A percentile compares a stretch with the other conserved stretches of the same genome.
Evolutionary conservation across 2,888 invertebrate species (phyloP).

Genomic region (Erebia epiphron): DNA sequence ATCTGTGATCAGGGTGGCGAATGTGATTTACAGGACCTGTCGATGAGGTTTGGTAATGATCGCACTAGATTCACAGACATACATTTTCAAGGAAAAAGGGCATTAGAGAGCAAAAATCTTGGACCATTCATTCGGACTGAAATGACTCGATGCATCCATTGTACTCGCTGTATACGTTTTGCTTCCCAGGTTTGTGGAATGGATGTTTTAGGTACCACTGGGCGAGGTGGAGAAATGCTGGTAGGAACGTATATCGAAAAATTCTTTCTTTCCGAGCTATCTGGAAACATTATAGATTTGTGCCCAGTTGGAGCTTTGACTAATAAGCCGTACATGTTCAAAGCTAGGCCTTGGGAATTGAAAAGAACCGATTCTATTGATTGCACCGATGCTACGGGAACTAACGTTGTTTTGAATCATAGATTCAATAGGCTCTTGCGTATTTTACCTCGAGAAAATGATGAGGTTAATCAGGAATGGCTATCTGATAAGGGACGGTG

Average conservation of each 20-base stretch:
- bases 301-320: conserved; percentile 99
- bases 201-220: conserved; percentile 96
- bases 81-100: conserved; percentile 93
- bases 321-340: conserved; percentile 97
- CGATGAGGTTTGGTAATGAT: conserved; percentile 98
- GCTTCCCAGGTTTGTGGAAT: conserved; percentile 98
- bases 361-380: conserved; percentile 85
- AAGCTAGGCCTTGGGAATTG: conserved; percentile 98
- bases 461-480: conserved; percentile 96
- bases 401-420: conserved; percentile 65
- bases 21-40: conserved; percentile 97
- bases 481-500: conserved; percentile 98
- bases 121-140: conserved; percentile 98
- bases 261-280: conserved; percentile 97
- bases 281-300: conserved; percentile 98
- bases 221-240: conserved; percentile 97
- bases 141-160: conserved; percentile 99
- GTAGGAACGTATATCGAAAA: conserved; percentile 99
- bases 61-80: conserved; percentile 96
- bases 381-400: conserved; percentile 73
- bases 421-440: conserved; percentile 66
- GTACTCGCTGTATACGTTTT: conserved; percentile 98
- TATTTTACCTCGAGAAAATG: conserved; percentile 69
- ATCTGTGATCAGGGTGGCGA: conserved; percentile 99
- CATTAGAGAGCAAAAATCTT: conserved; percentile 98